Base-by-base conservation (phyloP, 2,113 vertebrate species). In the Scolopax mira region DNA sequence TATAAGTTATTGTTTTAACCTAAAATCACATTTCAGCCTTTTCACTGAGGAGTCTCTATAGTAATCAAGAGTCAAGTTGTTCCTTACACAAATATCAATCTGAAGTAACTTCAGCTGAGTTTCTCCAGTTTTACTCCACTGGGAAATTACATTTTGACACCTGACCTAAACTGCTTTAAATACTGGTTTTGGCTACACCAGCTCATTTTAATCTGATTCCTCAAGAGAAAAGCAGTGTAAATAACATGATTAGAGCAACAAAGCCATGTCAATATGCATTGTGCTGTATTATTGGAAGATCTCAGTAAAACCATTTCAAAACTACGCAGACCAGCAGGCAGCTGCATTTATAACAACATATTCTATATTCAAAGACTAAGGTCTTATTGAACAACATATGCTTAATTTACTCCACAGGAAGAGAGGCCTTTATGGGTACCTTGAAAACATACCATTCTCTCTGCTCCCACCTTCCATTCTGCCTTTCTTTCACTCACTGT, bases 401-500 rank as follows among this genome's bases (percentile, higher is more conserved):
- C 51, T 86, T 83, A 22, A 90, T 82, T 91, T 95, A 73, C 93
- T 66, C 57, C 74, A 71, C 52, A 64, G 65, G 60, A 70, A 82
- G 65, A 71, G 48, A 41, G 27, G 15, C 15, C 46, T 93, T 92
- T 92, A 54, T 25, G 19, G 44, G 44, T 70, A 81, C 77, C 83
- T 94, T 94, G 92, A 83, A 96, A 92, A 92, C n/a, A 81, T 23
- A n/a, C 11, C 12, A 1, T 37, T 95, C 83, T 66, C 85, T 87
- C 31, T 24, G 37, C 41, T 58, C 33, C 61, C 30, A 65, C 69
- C 44, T 83, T 42, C 49, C 49, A 70, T 67, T 66, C 67, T 69
- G 89, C 72, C 75, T 90, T 95, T 67, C 94, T 92, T 96, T 97
- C 96, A 93, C 80, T 98, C 95, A 82, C 90, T 92, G 90, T 80